A percentile compares a stretch with the other conserved stretches of the same genome.
These are phyloP conservation scores for Xanthia icteritia DNA, from an alignment of 2,888 invertebrate genomes.

Conservation along the genomic window DNA sequence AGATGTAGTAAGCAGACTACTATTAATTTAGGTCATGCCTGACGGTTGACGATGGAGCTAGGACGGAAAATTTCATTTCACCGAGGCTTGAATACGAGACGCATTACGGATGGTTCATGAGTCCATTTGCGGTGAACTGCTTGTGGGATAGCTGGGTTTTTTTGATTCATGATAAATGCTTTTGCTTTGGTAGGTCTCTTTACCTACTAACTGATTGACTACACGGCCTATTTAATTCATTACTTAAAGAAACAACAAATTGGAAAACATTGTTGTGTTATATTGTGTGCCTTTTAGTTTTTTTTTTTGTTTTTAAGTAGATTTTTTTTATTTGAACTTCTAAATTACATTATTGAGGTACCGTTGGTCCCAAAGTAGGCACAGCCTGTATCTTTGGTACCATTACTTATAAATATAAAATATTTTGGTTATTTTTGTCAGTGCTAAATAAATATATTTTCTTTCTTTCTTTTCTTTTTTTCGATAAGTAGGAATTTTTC, in stretches of 20 bases:
- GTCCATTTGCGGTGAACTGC: conserved; percentile 39
- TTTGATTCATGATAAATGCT: neutral
- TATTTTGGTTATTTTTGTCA: too few species aligned
- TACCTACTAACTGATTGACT: too few species aligned
- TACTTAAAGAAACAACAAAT: neutral
- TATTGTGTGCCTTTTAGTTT: too few species aligned
- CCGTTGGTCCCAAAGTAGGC: too few species aligned
- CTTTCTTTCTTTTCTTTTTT: too few species aligned
- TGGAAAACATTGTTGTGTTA: too few species aligned
- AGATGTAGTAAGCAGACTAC: conserved; percentile 21
- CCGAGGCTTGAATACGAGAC: conserved; percentile 34
- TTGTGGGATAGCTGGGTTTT: neutral
- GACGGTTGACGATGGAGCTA: conserved; percentile 14
- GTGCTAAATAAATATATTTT: too few species aligned
- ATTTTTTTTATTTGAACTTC: too few species aligned
- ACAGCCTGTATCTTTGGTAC: too few species aligned
- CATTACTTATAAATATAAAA: too few species aligned
- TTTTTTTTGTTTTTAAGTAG: too few species aligned
- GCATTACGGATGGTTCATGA: conserved; percentile 41
- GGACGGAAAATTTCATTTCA: conserved; percentile 48
- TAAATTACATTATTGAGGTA: too few species aligned
- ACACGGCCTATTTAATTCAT: neutral
- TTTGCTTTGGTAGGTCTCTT: neutral
- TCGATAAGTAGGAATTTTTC: neutral
- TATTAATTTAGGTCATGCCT: conserved; percentile 47